phyloP scores from a whole-genome alignment of 1,140 invertebrate genomes.

The Aphaenogaster floridana region DNA sequence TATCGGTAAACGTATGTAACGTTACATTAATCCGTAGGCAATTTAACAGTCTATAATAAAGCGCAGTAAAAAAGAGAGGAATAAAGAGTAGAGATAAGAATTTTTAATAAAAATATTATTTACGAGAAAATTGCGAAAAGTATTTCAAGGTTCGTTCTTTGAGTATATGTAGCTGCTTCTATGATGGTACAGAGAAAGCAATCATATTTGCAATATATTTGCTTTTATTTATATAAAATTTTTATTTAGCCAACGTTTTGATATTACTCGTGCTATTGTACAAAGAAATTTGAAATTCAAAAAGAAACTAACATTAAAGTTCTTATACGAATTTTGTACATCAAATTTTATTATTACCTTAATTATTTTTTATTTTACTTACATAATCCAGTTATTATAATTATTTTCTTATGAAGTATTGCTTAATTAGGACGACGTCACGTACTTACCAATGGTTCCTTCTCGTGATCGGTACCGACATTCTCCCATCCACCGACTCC shows the following conservation, averaged over 20 bases:
- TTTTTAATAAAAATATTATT: constrained; percentile 36
- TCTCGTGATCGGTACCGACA: constrained; percentile 86
- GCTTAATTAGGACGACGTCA: background rate
- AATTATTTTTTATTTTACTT: background rate
- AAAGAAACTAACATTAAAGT: background rate
- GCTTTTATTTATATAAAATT: background rate
- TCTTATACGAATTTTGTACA: background rate
- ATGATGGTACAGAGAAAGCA: background rate
- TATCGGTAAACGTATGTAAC: constrained; percentile 41
- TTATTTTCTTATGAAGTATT: background rate
- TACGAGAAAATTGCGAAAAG: background rate
- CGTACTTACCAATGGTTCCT: constrained; percentile 82
- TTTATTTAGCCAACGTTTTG: background rate
- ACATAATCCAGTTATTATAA: background rate
- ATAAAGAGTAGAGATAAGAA: background rate
- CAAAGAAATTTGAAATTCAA: background rate
- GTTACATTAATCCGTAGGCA: constrained; percentile 17
- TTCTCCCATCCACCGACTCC: constrained; percentile 86
- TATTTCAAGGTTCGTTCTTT: background rate
- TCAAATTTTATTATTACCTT: background rate
- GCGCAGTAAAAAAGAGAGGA: background rate
- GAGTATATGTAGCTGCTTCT: background rate
- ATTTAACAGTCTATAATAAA: constrained; percentile 23
- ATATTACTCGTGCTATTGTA: background rate
- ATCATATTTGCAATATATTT: background rate